Evolutionary conservation across 2,797 vertebrate species (phyloP), one percentile per base, ranked within the genome.

Genomic region (Notamacropus eugenii): DNA sequence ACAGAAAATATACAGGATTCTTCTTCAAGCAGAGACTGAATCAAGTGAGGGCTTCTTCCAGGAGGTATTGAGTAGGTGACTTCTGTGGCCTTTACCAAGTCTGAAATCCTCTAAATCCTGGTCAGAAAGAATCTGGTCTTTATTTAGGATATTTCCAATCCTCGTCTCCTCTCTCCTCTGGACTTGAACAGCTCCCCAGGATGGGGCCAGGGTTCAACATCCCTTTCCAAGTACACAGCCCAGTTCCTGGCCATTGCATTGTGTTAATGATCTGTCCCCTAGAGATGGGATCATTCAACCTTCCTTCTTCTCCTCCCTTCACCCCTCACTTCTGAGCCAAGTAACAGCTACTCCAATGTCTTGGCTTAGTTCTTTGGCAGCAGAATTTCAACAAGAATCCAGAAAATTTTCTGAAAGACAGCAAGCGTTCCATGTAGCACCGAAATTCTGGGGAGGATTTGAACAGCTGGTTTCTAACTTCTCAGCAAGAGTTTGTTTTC

Each of bases 301-400:
- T 31, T 58, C 50, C 3, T 74, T 74, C 34, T 74, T 74, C 16
- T 24, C 74, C 40, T 82, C 40, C 22, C 40, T 9, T 82, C 6
- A 40, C 74, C 8, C 74, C 22, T 82, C 22, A 82, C 40, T 82
- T 46, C 74, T 82, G 40, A 46, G 19, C 40, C 22, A 82, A 82
- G 19, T 8, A 22, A 46, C 11, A 82, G 74, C 40, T 40, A 67
- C 12, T 0, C 55, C 74, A 90, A 90, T 67, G 46, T 54, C 40
- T 90, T 57, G 91, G 74, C 40, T 74, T 90, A 27, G 62, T 92
- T 97, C 50, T 91, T 50, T 24, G 91, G 92, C 28, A 93, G 52
- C 5, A 94, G 62, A 74, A 46, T 95, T 52, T 59, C 16, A 90
- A 90, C 6, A 12, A 40, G 55, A 95, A 57, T 54, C 22, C 52